Conservation (phyloP, 2,888 invertebrate species). For the Euzophera pinguis region DNA sequence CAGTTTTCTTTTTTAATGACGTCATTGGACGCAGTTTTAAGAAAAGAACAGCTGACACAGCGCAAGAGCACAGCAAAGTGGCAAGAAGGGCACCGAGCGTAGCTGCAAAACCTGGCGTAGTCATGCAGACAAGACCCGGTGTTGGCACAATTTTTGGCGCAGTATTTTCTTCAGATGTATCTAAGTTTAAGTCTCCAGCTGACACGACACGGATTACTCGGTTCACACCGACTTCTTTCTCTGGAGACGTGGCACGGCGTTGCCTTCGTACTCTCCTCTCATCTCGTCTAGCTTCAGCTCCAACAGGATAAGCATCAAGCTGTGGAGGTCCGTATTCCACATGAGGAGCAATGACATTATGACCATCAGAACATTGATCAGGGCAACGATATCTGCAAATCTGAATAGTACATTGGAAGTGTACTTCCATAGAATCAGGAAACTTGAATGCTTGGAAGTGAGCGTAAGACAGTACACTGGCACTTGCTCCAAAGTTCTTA, state of each 20-base stretch:
- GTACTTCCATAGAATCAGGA: slow-evolving; percentile 97
- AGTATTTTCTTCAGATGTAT: slow-evolving; percentile 85
- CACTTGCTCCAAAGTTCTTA: slow-evolving; percentile 96
- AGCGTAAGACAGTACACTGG: slow-evolving; percentile 94
- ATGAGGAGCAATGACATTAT: slow-evolving; percentile 72
- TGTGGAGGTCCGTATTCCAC: slow-evolving; percentile 87
- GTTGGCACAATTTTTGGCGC: slow-evolving; percentile 81
- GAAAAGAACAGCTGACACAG: slow-evolving; percentile 92
- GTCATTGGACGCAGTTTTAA: slow-evolving; percentile 87
- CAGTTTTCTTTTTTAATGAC: slow-evolving; percentile 76
- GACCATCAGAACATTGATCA: slow-evolving; percentile 90
- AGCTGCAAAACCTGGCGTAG: slow-evolving; percentile 94
- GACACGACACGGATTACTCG: slow-evolving; percentile 94
- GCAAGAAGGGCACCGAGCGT: slow-evolving; percentile 90
- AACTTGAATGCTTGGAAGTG: slow-evolving; percentile 98
- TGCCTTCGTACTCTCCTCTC: slow-evolving; percentile 85
- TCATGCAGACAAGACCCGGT: slow-evolving; percentile 93
- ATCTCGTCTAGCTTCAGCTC: slow-evolving; percentile 85
- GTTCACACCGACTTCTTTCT: slow-evolving; percentile 93
- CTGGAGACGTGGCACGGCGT: slow-evolving; percentile 81
- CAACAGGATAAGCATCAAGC: slow-evolving; percentile 71
- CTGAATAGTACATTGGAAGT: slow-evolving; percentile 97
- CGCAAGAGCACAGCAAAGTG: slow-evolving; percentile 90
- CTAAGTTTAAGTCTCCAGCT: slow-evolving; percentile 91
- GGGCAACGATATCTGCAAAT: slow-evolving; percentile 96